phyloP scores from a whole-genome alignment of 2,797 vertebrate species.

The Falco columbarius region DNA sequence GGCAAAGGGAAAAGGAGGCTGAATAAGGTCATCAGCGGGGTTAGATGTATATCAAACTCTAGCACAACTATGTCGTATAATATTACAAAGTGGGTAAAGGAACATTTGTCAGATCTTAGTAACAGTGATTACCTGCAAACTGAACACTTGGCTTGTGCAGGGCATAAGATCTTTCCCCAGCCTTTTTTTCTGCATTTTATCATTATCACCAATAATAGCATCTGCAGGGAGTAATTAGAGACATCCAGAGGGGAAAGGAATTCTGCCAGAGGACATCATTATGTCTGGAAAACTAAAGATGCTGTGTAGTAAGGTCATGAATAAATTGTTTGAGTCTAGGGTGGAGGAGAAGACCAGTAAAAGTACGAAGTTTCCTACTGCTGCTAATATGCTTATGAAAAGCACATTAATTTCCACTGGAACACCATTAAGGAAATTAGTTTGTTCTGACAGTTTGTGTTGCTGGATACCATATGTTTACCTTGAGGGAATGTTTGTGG shows the following conservation, averaged over 20 bases:
- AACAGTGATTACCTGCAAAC: not conserved
- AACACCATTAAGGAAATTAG: slow-evolving; percentile 80
- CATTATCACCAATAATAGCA: slow-evolving; percentile 74
- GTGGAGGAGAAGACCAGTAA: not conserved
- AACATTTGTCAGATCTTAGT: not conserved
- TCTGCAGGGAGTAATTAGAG: slow-evolving; percentile 88
- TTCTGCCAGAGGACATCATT: slow-evolving; percentile 78
- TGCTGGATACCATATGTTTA: slow-evolving; percentile 64
- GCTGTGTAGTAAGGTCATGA: slow-evolving; percentile 38
- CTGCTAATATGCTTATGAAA: slow-evolving; percentile 67
- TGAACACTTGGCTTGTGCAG: not conserved
- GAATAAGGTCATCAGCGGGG: not conserved
- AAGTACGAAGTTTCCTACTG: slow-evolving; percentile 61
- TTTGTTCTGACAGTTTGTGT: slow-evolving; percentile 68
- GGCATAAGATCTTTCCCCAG: slow-evolving; percentile 68
- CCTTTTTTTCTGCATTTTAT: slow-evolving; percentile 73
- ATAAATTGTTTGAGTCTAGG: slow-evolving; percentile 51
- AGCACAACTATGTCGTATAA: not conserved
- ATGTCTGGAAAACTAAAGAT: slow-evolving; percentile 59
- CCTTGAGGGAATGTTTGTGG: slow-evolving; percentile 56
- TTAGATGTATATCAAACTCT: not conserved
- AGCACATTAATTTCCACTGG: slow-evolving; percentile 72
- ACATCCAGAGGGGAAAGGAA: slow-evolving; percentile 78
- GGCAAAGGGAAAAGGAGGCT: not conserved
- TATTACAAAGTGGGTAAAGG: not conserved